Evolutionary conservation across 2,888 invertebrate genomes (phyloP).

Genomic region (Lithophane semibrunnea): DNA sequence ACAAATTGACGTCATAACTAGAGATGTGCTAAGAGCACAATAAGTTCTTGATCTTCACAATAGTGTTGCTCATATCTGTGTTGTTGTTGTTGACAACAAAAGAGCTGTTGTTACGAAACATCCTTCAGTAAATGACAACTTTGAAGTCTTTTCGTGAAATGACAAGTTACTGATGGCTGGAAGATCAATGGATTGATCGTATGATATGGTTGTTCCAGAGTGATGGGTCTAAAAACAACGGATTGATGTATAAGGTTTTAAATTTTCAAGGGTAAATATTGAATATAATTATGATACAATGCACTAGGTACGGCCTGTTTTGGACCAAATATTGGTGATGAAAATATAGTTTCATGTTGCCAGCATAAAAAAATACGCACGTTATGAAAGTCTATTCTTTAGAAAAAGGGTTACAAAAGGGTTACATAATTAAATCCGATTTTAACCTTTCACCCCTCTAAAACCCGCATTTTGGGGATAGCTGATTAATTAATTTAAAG

Average conservation of each 20-base stretch:
- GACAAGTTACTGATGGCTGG: slow-evolving; percentile 19
- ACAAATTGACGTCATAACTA: slow-evolving; percentile 21
- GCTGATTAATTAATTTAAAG: slow-evolving; percentile 49
- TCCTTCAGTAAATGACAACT: slow-evolving; percentile 34
- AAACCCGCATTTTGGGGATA: slow-evolving; percentile 24
- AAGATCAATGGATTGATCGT: background rate
- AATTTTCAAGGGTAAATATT: background rate
- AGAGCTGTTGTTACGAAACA: slow-evolving; percentile 50
- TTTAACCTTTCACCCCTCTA: slow-evolving; percentile 26
- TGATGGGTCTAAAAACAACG: background rate
- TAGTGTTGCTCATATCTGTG: slow-evolving; percentile 48
- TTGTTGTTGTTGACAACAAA: slow-evolving; percentile 46
- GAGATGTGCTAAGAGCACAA: slow-evolving; percentile 30
- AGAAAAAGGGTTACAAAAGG: background rate
- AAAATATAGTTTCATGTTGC: background rate
- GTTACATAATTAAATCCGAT: slow-evolving; percentile 15
- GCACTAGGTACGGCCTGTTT: background rate
- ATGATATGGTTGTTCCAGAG: background rate
- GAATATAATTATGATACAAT: background rate
- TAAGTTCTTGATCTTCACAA: slow-evolving; percentile 38
- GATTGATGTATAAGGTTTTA: background rate
- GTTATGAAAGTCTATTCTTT: background rate
- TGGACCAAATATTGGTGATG: background rate
- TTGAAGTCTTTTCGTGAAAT: slow-evolving; percentile 32
- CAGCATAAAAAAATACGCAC: background rate